Evolutionary conservation across 2,113 vertebrate species (phyloP).

Genomic region (Bothrops jararaca): DNA sequence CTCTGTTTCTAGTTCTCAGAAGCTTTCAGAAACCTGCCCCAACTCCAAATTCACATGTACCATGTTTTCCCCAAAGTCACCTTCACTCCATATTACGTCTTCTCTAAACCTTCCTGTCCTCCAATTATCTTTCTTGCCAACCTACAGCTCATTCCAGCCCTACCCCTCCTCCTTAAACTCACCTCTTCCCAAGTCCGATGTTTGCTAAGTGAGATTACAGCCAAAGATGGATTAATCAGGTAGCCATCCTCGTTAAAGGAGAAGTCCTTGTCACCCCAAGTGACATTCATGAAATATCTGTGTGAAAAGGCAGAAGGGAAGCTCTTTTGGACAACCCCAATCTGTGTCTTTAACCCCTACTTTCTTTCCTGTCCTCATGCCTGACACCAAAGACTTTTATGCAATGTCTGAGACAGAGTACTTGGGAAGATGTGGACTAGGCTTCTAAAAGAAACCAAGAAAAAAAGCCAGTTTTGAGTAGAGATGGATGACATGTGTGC

Average conservation of each 20-base stretch:
- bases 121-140: not conserved
- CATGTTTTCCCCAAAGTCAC: not conserved
- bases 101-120: not conserved
- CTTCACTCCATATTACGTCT: not conserved
- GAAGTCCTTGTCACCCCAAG: constrained; percentile 88
- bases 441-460: not conserved
- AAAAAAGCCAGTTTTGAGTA: not conserved
- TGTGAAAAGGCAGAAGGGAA: not conserved
- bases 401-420: not conserved
- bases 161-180: constrained; percentile 55
- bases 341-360: not conserved
- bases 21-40: not conserved
- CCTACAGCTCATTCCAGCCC: not conserved
- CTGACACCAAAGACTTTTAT: not conserved
- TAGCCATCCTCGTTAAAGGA: constrained; percentile 91
- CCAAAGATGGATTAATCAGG: constrained; percentile 89
- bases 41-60: not conserved
- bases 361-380: not conserved
- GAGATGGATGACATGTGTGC: no score
- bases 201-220: constrained; percentile 89
- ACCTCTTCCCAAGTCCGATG: constrained; percentile 94
- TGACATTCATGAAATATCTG: constrained; percentile 95
- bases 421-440: not conserved
- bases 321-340: not conserved
- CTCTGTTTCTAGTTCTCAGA: not conserved